Evolutionary conservation across 2,113 vertebrate genomes (phyloP), one percentile per base, ranked within the genome.

Genomic region (Nothobranchius kuhntae): DNA sequence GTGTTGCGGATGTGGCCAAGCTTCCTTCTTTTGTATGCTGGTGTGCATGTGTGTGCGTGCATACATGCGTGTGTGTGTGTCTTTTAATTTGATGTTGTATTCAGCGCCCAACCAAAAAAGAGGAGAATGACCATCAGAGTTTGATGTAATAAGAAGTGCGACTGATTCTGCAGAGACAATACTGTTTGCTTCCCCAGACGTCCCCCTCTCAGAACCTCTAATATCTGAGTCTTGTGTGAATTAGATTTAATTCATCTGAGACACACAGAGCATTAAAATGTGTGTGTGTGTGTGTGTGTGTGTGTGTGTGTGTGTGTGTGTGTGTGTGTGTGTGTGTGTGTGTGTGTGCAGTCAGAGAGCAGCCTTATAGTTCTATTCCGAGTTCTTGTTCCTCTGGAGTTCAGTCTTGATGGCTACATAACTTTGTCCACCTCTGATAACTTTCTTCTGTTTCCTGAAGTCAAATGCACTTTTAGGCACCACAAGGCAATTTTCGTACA

Each of bases 231-330:
- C 77, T 68, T 66, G 58, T 81, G 75, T 78, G 82, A 83, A 86
- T 90, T 85, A 82, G 81, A 86, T 87, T 86, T 53, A 80, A 84
- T 83, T 80, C 75, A 80, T 64, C 58, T 35, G 69, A 85, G 78
- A 77, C 74, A 59, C 71, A 84, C 75, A 71, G 78, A 72, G 68
- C 78, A 75, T 84, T 77, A 53, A 80, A 82, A 74, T 77, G 80
- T 80, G 52, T 71, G 35, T 54, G 57, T 57, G 76, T 57, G 59
- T 60, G 47, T 53, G 45, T 50, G 24, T 53, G 21, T 21, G 21
- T 21, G 21, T 21, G 21, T 21, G 21, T 21, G 21, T 21, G 21
- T 21, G 21, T 21, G 21, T 21, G 21, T 21, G 21, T 21, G 21
- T 21, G 21, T 21, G 21, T 21, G 21, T 21, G 21, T 21, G 21